A percentile compares a stretch with the other conserved stretches of the same genome.
These are phyloP conservation scores for Vireo griseus DNA, from an alignment of 2,797 vertebrate genomes.

Conservation along the genomic window DNA sequence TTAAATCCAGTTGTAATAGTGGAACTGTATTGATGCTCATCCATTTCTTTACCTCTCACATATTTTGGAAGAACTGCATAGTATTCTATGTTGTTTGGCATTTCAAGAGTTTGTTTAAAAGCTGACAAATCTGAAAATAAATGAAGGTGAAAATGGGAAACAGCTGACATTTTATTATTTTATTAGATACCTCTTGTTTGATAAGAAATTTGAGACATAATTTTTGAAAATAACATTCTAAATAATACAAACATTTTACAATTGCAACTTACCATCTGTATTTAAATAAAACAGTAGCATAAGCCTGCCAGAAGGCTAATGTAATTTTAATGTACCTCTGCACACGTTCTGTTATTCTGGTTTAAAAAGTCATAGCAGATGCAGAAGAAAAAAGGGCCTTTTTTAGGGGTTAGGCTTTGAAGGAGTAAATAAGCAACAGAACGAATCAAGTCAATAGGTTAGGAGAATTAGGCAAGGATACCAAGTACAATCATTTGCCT, in stretches of 20 bases:
- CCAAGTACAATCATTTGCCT: neutral
- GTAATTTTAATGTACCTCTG: conserved; percentile 7
- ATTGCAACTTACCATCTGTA: conserved; percentile 13
- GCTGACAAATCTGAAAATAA: neutral
- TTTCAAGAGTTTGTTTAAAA: neutral
- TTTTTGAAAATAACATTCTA: neutral
- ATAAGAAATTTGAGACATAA: neutral
- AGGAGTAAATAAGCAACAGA: conserved; percentile 8
- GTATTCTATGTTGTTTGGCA: neutral
- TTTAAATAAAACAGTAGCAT: conserved; percentile 34
- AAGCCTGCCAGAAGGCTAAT: conserved; percentile 10
- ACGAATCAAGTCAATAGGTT: neutral
- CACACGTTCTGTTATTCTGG: neutral
- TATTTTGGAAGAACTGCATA: neutral
- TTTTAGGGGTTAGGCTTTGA: conserved; percentile 1
- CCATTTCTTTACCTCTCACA: neutral
- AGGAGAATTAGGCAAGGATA: conserved; percentile 15
- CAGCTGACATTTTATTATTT: neutral
- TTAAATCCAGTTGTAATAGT: neutral
- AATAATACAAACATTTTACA: conserved; percentile 26
- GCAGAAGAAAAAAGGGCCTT: neutral
- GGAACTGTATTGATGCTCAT: neutral
- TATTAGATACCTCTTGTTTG: neutral
- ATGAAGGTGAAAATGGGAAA: neutral
- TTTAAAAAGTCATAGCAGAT: conserved; percentile 1